Evolutionary conservation across 2,888 invertebrate species (phyloP).

Genomic region (Harmothoe impar): DNA sequence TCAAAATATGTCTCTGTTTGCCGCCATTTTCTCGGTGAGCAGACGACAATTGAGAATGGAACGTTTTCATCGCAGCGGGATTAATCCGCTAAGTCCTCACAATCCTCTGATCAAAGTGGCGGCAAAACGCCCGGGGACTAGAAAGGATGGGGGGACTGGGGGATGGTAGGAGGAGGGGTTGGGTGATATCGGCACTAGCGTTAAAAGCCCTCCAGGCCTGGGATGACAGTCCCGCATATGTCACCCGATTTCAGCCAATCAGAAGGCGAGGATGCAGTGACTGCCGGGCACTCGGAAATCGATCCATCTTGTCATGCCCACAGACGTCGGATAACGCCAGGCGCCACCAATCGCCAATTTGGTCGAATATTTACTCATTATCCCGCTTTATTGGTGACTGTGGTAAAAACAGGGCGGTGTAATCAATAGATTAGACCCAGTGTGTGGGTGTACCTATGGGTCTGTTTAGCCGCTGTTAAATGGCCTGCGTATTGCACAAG

Average conservation of each 20-base stretch:
- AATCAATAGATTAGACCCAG: background rate
- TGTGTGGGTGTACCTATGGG: background rate
- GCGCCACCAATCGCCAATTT: constrained; percentile 9
- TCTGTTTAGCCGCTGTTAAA: background rate
- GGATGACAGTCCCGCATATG: background rate
- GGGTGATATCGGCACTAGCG: background rate
- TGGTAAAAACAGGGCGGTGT: background rate
- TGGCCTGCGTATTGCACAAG: background rate
- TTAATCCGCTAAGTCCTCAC: constrained; percentile 22
- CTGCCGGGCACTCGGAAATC: background rate
- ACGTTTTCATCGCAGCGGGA: background rate
- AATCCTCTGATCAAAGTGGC: constrained; percentile 24
- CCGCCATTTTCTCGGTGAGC: background rate
- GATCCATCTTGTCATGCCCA: constrained; percentile 20
- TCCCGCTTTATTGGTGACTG: background rate
- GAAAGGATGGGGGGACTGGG: background rate
- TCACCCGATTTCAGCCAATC: constrained; percentile 20
- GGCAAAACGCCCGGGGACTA: background rate
- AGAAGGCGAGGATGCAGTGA: background rate
- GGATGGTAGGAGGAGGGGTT: no score
- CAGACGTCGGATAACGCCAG: background rate
- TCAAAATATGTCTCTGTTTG: no score
- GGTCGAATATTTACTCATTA: constrained; percentile 2
- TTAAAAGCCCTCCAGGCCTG: background rate
- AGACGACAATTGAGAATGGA: background rate